Percentiles rank a stretch among this genome's conserved stretches.
Conservation (phyloP, 2,888 invertebrate species). For the Eudasyphora cyanicolor region DNA sequence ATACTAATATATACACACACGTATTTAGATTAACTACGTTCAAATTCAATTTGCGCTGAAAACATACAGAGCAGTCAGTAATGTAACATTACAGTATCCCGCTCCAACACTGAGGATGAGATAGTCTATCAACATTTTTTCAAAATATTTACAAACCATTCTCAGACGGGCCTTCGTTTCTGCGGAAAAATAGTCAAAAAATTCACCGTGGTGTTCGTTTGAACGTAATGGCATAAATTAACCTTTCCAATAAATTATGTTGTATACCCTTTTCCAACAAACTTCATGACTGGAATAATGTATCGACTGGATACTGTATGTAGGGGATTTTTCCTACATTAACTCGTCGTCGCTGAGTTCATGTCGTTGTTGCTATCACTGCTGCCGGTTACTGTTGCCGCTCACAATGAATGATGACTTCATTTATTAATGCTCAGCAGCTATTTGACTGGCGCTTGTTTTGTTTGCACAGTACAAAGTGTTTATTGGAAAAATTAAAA, state of each 20-base stretch:
- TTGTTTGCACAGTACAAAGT: conserved; percentile 45
- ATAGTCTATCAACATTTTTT: no score
- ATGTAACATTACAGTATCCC: background rate
- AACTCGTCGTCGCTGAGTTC: background rate
- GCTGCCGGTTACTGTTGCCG: conserved; percentile 48
- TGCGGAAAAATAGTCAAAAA: no score
- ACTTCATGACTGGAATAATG: no score
- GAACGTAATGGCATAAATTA: no score
- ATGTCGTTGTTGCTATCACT: conserved; percentile 1
- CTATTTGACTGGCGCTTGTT: conserved; percentile 3
- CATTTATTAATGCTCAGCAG: conserved; percentile 57
- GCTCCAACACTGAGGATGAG: no score
- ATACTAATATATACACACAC: conserved; percentile 6
- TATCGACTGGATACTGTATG: background rate
- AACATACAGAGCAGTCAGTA: conserved; percentile 32
- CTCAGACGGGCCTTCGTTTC: no score
- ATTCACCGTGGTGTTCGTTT: no score
- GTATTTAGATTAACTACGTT: conserved; percentile 58
- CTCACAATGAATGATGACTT: conserved; percentile 63
- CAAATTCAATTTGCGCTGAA: conserved; percentile 51
- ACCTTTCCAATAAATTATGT: no score
- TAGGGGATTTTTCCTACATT: background rate
- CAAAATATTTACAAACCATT: no score
- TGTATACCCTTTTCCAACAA: no score
- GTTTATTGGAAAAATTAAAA: conserved; percentile 62